Conservation (phyloP, 2,888 invertebrate genomes). For the Esperia sulphurella region DNA sequence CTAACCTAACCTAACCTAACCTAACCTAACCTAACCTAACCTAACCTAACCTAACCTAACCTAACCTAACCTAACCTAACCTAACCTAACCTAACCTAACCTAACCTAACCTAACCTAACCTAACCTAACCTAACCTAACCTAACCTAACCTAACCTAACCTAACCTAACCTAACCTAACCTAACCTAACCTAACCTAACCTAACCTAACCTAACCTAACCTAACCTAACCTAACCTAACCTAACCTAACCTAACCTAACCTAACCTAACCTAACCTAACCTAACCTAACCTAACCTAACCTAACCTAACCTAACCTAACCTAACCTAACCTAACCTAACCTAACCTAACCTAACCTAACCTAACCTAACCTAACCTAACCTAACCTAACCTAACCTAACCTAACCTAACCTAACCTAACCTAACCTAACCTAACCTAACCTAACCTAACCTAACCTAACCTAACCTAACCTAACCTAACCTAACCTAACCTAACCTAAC, state of each 20-base stretch:
- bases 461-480: conserved; percentile 20
- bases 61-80: conserved; percentile 10
- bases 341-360: conserved; percentile 17
- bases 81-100: conserved; percentile 12
- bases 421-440: conserved; percentile 23
- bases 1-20: conserved; percentile 12
- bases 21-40: conserved; percentile 11
- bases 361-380: conserved; percentile 15
- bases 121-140: conserved; percentile 10
- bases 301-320: conserved; percentile 11
- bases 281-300: conserved; percentile 19
- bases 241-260: conserved; percentile 25
- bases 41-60: conserved; percentile 11
- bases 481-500: conserved; percentile 17
- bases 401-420: conserved; percentile 24
- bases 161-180: conserved; percentile 14
- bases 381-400: conserved; percentile 23
- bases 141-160: conserved; percentile 12
- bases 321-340: conserved; percentile 15
- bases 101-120: conserved; percentile 11
- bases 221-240: conserved; percentile 24
- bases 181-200: conserved; percentile 11
- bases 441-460: conserved; percentile 21
- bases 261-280: conserved; percentile 24
- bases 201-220: conserved; percentile 25